Percentiles rank a stretch among this genome's conserved stretches.
Conservation (phyloP, 2,113 vertebrate genomes). For the Chiloscyllium plagiosum region DNA sequence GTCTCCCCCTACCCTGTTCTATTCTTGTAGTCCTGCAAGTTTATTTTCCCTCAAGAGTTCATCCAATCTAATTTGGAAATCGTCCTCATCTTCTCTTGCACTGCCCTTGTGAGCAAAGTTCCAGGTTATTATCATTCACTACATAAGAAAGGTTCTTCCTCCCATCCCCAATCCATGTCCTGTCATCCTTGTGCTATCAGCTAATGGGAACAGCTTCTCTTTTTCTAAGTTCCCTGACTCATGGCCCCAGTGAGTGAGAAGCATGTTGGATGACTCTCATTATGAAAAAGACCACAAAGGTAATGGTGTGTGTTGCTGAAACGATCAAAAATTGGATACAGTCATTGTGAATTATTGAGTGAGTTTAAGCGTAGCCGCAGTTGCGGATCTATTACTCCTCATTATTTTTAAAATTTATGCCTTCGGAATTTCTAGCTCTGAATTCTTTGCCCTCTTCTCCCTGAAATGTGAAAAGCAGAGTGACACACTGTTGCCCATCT, state of each 20-base stretch:
- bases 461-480: neutral
- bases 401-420: neutral
- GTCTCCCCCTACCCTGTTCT: neutral
- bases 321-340: neutral
- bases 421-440: neutral
- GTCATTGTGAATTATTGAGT: neutral
- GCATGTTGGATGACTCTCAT: neutral
- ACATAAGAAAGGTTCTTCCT: neutral
- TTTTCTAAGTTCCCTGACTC: neutral
- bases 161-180: neutral
- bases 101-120: neutral
- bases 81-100: neutral
- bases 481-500: neutral
- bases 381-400: neutral
- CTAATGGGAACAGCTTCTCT: neutral
- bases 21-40: neutral
- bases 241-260: neutral
- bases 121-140: neutral
- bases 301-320: neutral
- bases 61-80: neutral
- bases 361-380: neutral
- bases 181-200: neutral
- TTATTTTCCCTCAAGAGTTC: neutral
- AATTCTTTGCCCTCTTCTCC: neutral
- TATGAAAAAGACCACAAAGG: neutral